These are phyloP conservation scores for Mus spretus DNA, from an alignment of 2,797 vertebrate species.

Conservation along the genomic window DNA sequence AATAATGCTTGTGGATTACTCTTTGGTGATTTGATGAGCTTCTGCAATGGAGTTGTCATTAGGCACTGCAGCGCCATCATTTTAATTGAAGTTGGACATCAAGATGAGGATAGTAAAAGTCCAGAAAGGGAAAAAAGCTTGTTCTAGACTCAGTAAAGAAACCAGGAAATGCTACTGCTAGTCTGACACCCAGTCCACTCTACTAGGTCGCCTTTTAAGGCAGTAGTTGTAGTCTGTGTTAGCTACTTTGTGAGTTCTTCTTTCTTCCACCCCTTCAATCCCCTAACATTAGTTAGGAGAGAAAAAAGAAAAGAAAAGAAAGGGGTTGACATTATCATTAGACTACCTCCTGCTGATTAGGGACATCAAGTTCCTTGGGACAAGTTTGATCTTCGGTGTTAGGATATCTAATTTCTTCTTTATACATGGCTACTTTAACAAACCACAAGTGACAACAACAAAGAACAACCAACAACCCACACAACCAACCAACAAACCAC, in stretches of 20 bases:
- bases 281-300: neutral
- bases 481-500: neutral
- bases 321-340: neutral
- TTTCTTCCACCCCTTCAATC: neutral
- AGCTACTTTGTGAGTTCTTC: neutral
- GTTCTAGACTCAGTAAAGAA: neutral
- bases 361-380: neutral
- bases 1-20: neutral
- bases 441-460: neutral
- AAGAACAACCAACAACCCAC: neutral
- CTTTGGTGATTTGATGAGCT: constrained; percentile 23
- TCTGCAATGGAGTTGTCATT: neutral
- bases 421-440: neutral
- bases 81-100: neutral
- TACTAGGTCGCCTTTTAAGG: neutral
- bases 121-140: constrained; percentile 8
- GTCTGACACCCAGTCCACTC: neutral
- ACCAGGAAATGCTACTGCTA: neutral
- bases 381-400: neutral
- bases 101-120: neutral
- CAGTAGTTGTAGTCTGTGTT: neutral
- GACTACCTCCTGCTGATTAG: neutral
- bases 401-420: neutral
- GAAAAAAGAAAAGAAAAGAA: neutral
- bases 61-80: neutral